Evolutionary conservation across 2,888 invertebrate genomes (phyloP).

Genomic region (Tyria jacobaeae): DNA sequence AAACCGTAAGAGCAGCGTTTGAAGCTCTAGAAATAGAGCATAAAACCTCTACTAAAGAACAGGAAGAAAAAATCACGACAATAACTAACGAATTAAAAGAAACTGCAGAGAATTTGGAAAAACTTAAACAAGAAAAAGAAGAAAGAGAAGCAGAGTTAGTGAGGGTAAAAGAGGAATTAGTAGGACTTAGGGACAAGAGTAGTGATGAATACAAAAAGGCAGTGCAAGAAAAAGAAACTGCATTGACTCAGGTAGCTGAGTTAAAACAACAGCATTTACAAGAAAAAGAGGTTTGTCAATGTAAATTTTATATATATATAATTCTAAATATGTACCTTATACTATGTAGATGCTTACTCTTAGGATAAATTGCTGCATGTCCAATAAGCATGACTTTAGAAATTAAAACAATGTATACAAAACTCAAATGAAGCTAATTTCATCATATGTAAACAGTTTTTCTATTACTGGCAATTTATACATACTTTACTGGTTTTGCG

Average conservation of each 20-base stretch:
- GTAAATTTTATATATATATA: conserved; percentile 13
- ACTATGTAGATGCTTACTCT: conserved; percentile 11
- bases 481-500: background rate
- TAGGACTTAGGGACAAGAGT: conserved; percentile 69
- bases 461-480: background rate
- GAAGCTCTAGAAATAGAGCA: conserved; percentile 80
- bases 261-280: conserved; percentile 68
- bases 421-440: background rate
- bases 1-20: conserved; percentile 76
- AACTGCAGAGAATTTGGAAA: conserved; percentile 69
- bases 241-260: conserved; percentile 67
- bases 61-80: conserved; percentile 71
- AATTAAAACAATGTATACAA: background rate
- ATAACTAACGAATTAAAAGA: conserved; percentile 75
- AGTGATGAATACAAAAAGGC: conserved; percentile 76
- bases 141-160: conserved; percentile 70
- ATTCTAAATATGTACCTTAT: background rate
- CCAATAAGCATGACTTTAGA: conserved; percentile 13
- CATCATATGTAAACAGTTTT: background rate
- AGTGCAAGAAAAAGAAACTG: conserved; percentile 72
- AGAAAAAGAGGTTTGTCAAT: conserved; percentile 79
- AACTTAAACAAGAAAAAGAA: conserved; percentile 67
- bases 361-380: conserved; percentile 10
- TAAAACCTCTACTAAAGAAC: conserved; percentile 73
- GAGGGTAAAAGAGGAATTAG: conserved; percentile 73